phyloP scores from a whole-genome alignment of 2,113 vertebrate species.

The Mesembrinibis cayennensis region DNA sequence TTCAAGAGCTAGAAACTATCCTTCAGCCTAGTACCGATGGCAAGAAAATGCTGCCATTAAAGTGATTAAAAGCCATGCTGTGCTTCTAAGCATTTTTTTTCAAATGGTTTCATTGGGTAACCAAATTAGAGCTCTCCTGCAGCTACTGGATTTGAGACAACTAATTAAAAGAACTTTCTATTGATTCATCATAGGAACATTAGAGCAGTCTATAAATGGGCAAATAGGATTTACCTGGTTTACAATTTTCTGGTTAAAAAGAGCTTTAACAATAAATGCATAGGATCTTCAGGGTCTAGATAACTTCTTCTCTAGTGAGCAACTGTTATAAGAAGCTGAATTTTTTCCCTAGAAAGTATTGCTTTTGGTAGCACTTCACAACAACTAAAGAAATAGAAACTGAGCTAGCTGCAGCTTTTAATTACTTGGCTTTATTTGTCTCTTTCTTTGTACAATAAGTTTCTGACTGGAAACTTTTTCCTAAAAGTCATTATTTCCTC shows the following conservation, averaged over 20 bases:
- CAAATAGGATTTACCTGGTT: not conserved
- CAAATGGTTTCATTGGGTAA: slow-evolving; percentile 9
- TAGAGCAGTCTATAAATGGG: not conserved
- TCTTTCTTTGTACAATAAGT: not conserved
- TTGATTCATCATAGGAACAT: slow-evolving; percentile 21
- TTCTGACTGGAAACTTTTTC: not conserved
- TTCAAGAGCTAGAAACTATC: not conserved
- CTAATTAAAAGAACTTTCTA: slow-evolving; percentile 21
- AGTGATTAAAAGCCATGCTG: slow-evolving; percentile 22
- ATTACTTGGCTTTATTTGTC: not conserved
- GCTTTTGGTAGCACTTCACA: not conserved
- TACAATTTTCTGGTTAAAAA: not conserved
- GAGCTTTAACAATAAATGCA: not conserved
- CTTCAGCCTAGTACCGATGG: not conserved
- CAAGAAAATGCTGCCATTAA: slow-evolving; percentile 18
- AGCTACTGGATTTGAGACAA: slow-evolving; percentile 15
- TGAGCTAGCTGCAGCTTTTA: not conserved
- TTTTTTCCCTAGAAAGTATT: not conserved
- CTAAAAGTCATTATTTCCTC: not conserved
- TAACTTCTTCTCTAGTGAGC: not conserved
- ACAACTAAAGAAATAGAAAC: not conserved
- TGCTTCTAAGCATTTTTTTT: not conserved
- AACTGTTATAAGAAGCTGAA: not conserved
- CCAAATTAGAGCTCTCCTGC: slow-evolving; percentile 15
- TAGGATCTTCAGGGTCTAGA: not conserved